Evolutionary conservation across 2,888 invertebrate species (phyloP).

Genomic region (Thera obeliscata): DNA sequence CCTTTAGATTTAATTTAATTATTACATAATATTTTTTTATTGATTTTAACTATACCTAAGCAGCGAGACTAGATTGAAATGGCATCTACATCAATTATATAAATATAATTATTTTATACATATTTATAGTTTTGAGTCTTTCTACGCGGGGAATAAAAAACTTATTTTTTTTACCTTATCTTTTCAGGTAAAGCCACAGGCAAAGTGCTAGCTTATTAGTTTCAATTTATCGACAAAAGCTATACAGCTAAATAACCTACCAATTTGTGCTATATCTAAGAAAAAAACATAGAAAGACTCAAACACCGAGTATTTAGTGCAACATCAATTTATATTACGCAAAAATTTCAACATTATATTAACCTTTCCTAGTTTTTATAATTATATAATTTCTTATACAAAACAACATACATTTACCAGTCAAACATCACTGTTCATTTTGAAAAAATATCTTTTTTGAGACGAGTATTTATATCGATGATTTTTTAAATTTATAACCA

Average conservation of each 20-base stretch:
- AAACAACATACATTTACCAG: constrained; percentile 31
- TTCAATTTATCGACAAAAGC: constrained; percentile 16
- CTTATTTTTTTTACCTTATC: neutral
- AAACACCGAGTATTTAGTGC: constrained; percentile 35
- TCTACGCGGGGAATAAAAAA: constrained; percentile 22
- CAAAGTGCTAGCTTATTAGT: constrained; percentile 2
- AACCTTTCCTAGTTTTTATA: constrained; percentile 28
- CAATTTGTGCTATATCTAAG: constrained; percentile 20
- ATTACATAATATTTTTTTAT: constrained; percentile 67
- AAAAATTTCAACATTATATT: constrained; percentile 33
- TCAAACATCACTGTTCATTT: constrained; percentile 18
- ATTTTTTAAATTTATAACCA: neutral
- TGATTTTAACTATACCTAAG: constrained; percentile 62
- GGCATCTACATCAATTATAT: constrained; percentile 71
- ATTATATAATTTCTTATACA: constrained; percentile 31
- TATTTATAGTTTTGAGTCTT: constrained; percentile 38
- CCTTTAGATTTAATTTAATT: constrained; percentile 55
- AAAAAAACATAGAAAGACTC: constrained; percentile 35
- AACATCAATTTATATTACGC: constrained; percentile 40
- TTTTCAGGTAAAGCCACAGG: neutral
- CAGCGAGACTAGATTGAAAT: constrained; percentile 79
- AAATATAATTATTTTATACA: constrained; percentile 50
- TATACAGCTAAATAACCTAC: constrained; percentile 17
- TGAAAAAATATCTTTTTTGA: constrained; percentile 33
- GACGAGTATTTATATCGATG: constrained; percentile 21